Evolutionary conservation across 2,113 vertebrate genomes (phyloP).

Genomic region (Cynocephalus volans): DNA sequence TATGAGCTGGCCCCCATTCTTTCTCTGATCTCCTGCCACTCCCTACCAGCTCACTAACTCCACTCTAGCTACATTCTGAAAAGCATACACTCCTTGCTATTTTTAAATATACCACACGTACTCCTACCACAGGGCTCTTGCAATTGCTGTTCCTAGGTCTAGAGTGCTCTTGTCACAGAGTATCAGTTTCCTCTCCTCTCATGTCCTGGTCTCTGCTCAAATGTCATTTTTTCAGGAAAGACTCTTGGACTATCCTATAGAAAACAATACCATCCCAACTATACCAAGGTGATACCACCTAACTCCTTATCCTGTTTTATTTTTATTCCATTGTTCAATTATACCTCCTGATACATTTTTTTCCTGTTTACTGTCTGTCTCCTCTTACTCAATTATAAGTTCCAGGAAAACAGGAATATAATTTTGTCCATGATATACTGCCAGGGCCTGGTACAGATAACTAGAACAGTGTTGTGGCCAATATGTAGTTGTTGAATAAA

Average conservation of each 20-base stretch:
- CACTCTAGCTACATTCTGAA: neutral
- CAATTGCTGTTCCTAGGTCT: neutral
- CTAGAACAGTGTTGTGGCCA: neutral
- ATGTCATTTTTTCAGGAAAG: neutral
- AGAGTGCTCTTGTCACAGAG: neutral
- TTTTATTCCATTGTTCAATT: neutral
- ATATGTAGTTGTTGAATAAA: neutral
- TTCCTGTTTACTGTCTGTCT: neutral
- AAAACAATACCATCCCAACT: neutral
- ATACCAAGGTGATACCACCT: neutral
- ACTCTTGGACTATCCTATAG: neutral
- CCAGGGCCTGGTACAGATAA: conserved; percentile 4
- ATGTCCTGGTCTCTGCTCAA: neutral
- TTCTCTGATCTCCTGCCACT: neutral
- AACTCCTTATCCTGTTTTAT: neutral
- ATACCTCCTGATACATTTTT: neutral
- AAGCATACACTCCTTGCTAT: neutral
- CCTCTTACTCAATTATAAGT: neutral
- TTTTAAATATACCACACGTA: neutral
- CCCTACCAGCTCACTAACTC: neutral
- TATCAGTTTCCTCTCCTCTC: neutral
- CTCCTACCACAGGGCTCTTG: neutral
- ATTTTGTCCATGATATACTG: conserved; percentile 4
- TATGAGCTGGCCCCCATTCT: neutral
- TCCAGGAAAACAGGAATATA: neutral